Evolutionary conservation across 2,888 invertebrate species (phyloP), one percentile per base, ranked within the genome.

Genomic region (Tethea ocularis): DNA sequence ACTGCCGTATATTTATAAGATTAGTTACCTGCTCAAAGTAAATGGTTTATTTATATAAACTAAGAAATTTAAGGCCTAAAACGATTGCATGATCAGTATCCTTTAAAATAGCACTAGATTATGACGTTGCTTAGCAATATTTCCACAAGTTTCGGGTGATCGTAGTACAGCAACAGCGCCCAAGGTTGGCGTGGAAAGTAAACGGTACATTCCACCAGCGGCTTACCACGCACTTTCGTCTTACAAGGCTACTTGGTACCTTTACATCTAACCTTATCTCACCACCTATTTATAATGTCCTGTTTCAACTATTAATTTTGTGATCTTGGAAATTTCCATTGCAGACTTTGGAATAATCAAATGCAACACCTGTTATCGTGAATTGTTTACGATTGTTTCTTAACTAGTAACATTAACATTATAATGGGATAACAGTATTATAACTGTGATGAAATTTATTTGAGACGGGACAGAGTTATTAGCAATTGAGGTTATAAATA

Each of bases 161-260:
- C 76, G 82, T 67, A 65, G 66, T 22, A 36, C 54, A 20, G 22
- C 59, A 29, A 52, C 59, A 57, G 59, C 64, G 57, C 66, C 70
- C 82, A 82, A 82, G 82, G 82, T 78, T 76, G 71, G 24, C 53
- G 71, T 78, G 71, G 80, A 82, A 82, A 89, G 89, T 87, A 83
- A 78, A 75, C 80, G 71, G 58, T 78, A 76, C 86, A 88, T 88
- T 88, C 88, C 87, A 70, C 68, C 74, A 75, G 75, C 63, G 69
- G 68, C 59, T 63, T 66, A 65, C 69, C 68, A 80, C 82, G 80
- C 83, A 86, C 88, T 88, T 87, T 87, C 88, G 84, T 87, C 82
- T 72, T 74, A 74, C 87, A 88, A 88, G 88, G 88, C 87, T 88
- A 82, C 71, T 69, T 61, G 62, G 57, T 56, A 60, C 60, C 57